Evolutionary conservation across 1,140 invertebrate genomes (phyloP), one percentile per base, ranked within the genome.

Genomic region (Apis laboriosa): DNA sequence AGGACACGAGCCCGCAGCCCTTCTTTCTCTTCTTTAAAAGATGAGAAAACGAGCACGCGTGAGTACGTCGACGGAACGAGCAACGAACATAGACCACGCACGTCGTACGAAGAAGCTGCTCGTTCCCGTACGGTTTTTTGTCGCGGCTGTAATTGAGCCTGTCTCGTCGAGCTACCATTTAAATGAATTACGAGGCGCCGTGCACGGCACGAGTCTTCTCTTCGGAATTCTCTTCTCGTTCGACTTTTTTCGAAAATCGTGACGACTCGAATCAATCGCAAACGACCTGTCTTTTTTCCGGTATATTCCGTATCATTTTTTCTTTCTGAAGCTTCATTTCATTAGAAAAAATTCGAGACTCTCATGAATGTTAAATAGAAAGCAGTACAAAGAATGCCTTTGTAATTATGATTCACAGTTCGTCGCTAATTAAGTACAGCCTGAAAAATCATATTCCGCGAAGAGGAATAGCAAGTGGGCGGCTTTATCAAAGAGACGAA

Each of bases 101-200:
- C 93, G 92, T 91, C 88, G 93, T 94, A 94, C 93, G 90, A 88
- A 80, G 93, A 94, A 94, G 87, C 86, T 76, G 68, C 51, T 66
- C 84, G 74, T 60, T 66, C 76, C 28, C 53, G 72, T 78, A 72
- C 56, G 21, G 67, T 78, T 91, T 93, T 93, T 93, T 93, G 85
- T 85, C 74, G 28, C 90, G 58, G n/a, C 83, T 89, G 90, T 92
- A 94, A 93, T 93, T 93, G 91, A 92, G 91, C 92, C 72, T 93
- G 91, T 89, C 92, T 90, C 86, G 90, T 86, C 90, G 85, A 86
- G 83, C 88, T 84, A 84, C 88, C 86, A 88, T 85, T 89, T 79
- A 92, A 90, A 91, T 93, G 90, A 93, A 90, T 93, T 92, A 92
- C 89, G 86, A 87, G 86, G 86, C 86, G 86, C 81, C 86, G 85